Base-by-base conservation (phyloP, 2,113 vertebrate species). In the Nanorana parkeri region DNA sequence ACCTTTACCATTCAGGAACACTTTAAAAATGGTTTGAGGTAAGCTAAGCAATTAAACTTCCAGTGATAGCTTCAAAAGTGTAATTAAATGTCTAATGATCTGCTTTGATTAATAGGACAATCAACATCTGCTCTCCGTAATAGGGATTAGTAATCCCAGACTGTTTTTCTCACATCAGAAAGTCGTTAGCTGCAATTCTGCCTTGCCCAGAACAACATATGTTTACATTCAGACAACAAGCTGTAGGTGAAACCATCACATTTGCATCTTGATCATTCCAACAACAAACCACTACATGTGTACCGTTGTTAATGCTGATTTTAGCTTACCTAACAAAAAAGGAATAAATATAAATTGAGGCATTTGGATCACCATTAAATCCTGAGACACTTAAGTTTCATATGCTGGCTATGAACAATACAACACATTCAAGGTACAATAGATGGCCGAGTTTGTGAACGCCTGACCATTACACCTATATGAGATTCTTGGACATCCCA, bases 61-160 rank as follows among this genome's bases (percentile, higher is more conserved):
- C 83, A 88, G 87, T 88, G 47, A 74, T 72, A 58, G n/a, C 71
- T 83, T 68, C 21, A 75, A 91, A 75, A 90, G 88, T 85, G 86
- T 86, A 90, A 89, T 88, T 87, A 85, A 91, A 85, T 85, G 85
- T 81, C 88, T 92, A 86, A 92, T 91, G 86, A 89, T 89, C 90
- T 89, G 86, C 86, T 87, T 78, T 88, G 89, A 89, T 90, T 91
- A 94, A 92, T 86, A 91, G 88, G 87, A 89, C 90, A 91, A 92
- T 92, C 86, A 87, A 87, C 90, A 93, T 93, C 92, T 91, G 91
- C 88, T 88, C 82, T 86, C 85, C 78, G 89, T 91, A 91, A 85
- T 7, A 86, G 86, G 87, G 88, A 90, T 89, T 92, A 93, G 91
- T 93, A 92, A 93, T 89, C 88, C 89, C 90, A 91, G 92, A 93